A percentile compares a stretch with the other conserved stretches of the same genome.
These are phyloP conservation scores for Saguinus imperator DNA, from an alignment of 2,113 vertebrate species.

Conservation along the genomic window DNA sequence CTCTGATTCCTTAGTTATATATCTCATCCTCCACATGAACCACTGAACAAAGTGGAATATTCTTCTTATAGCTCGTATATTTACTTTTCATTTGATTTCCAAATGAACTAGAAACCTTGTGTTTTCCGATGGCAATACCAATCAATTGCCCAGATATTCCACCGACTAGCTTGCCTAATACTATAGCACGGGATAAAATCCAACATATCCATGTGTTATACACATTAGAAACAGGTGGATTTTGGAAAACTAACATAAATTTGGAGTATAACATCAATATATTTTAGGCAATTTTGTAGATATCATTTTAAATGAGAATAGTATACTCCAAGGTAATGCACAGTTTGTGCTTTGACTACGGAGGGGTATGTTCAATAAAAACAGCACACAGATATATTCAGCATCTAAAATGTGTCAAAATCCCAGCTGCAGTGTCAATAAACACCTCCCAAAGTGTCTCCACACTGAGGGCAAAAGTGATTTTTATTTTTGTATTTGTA, in stretches of 20 bases:
- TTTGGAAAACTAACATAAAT: conserved; percentile 37
- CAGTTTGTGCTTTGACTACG: conserved; percentile 44
- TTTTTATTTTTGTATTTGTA: background rate
- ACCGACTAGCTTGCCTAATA: background rate
- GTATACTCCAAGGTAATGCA: background rate
- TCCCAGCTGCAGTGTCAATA: background rate
- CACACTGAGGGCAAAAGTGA: background rate
- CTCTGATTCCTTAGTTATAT: background rate
- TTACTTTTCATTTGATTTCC: conserved; percentile 24
- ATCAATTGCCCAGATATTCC: background rate
- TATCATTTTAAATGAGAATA: conserved; percentile 53
- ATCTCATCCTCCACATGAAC: background rate
- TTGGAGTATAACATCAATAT: background rate
- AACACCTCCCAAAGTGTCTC: background rate
- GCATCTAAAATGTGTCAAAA: conserved; percentile 36
- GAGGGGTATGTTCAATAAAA: background rate
- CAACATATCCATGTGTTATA: background rate
- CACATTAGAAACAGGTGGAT: background rate
- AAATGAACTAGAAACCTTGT: conserved; percentile 16
- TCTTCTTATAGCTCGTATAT: background rate
- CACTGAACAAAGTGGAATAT: conserved; percentile 26
- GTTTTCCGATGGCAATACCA: conserved; percentile 28
- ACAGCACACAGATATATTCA: conserved; percentile 10
- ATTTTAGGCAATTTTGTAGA: conserved; percentile 10
- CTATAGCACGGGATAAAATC: background rate